Evolutionary conservation across 2,113 vertebrate genomes (phyloP).

Genomic region (Tringa solitaria): DNA sequence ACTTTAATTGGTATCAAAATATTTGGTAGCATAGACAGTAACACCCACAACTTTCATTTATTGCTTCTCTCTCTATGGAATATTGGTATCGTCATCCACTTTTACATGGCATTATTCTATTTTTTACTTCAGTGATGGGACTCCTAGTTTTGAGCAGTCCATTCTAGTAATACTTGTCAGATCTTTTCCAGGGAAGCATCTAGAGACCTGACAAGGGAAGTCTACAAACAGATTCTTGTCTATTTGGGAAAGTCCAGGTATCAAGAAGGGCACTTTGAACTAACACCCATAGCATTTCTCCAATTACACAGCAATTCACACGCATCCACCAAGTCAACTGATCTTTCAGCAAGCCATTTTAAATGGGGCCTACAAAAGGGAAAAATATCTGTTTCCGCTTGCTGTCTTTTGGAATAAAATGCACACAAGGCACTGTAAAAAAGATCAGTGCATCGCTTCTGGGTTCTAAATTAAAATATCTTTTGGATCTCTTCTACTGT

Average conservation of each 20-base stretch:
- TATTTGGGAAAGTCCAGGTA: neutral
- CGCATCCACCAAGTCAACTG: neutral
- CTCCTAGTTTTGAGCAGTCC: neutral
- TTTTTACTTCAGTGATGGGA: neutral
- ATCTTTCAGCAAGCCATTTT: neutral
- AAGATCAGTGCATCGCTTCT: neutral
- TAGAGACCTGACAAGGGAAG: neutral
- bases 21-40: conserved; percentile 62
- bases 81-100: neutral
- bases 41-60: conserved; percentile 64
- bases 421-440: neutral
- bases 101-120: neutral
- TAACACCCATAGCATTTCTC: neutral
- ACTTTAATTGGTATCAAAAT: conserved; percentile 72
- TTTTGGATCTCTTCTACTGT: neutral
- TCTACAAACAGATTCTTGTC: neutral
- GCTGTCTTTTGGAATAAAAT: neutral
- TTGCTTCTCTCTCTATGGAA: conserved; percentile 12
- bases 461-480: neutral
- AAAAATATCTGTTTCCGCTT: neutral
- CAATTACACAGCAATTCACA: neutral
- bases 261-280: neutral
- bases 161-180: neutral
- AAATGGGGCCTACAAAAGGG: neutral
- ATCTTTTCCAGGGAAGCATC: neutral